phyloP scores from a whole-genome alignment of 2,888 invertebrate genomes.

The Neria commutata region DNA sequence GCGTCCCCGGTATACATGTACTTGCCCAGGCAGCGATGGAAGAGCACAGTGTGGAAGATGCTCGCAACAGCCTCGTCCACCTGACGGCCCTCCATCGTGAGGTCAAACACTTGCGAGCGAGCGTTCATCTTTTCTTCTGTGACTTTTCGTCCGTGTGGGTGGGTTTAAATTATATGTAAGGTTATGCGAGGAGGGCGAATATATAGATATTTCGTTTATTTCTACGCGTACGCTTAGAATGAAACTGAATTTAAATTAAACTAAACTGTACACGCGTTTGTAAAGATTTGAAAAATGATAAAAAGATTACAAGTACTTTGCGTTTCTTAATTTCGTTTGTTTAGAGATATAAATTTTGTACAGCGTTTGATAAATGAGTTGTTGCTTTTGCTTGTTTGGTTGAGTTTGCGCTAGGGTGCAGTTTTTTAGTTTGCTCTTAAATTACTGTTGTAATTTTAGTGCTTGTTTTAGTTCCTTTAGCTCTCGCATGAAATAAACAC shows the following conservation, averaged over 20 bases:
- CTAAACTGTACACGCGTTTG: not conserved
- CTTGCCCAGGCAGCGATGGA: slow-evolving; percentile 89
- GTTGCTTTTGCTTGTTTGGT: slow-evolving; percentile 12
- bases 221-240: too few relatives aligned
- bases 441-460: slow-evolving; percentile 1
- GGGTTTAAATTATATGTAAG: too few relatives aligned
- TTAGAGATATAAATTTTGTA: slow-evolving; percentile 2
- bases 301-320: not conserved
- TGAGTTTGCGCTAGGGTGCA: slow-evolving; percentile 12
- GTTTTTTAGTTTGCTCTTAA: slow-evolving; percentile 9
- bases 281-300: not conserved
- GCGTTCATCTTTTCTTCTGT: slow-evolving; percentile 71
- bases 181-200: not conserved
- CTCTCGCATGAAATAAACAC: too few relatives aligned
- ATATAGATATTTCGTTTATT: too few relatives aligned
- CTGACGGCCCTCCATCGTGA: slow-evolving; percentile 87
- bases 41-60: slow-evolving; percentile 90
- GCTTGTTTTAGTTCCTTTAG: slow-evolving; percentile 1
- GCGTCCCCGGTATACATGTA: slow-evolving; percentile 93
- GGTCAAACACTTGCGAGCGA: slow-evolving; percentile 78
- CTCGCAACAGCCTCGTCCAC: slow-evolving; percentile 91
- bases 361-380: slow-evolving; percentile 3
- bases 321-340: slow-evolving; percentile 1
- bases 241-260: not conserved
- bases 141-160: not conserved